Base-by-base conservation (phyloP, 2,888 invertebrate species). In the Graphium colonna region DNA sequence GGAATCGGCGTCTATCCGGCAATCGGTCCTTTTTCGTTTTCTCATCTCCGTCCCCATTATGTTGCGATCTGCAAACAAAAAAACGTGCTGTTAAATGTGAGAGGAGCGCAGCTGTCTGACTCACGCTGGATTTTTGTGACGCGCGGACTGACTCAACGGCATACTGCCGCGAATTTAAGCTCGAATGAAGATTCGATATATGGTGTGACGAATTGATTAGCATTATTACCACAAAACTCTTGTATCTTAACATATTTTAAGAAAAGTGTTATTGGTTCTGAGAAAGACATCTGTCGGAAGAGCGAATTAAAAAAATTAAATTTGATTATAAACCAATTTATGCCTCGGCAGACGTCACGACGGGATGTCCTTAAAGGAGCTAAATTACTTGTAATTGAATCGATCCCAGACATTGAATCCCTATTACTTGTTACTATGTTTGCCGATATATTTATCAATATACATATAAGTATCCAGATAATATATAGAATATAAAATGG, bases 61-160 rank as follows among this genome's bases (percentile, higher is more conserved):
- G 82, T 81, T 80, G 69, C 57, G 56, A 60, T 58, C 75, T 73
- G 77, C 74, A 73, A 71, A 67, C 75, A 84, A 67, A 68, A 79
- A 79, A 79, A 71, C 64, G 63, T 60, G 47, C 5, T 60, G 58
- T 53, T 65, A 60, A 69, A 68, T 67, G 66, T 65, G 67, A 75
- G 68, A 74, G 66, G 69, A 73, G 65, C 70, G 69, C 67, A 17
- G 38, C 48, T 47, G 47, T 41, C 70, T 67, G 63, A 62, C 57
- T 77, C 76, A 78, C 55, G 60, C 69, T 75, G 73, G 65, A 66
- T 69, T 71, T 71, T 70, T 66, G 71, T 79, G 77, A 77, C 75
- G 77, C 71, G 64, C 26, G 65, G 62, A 72, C 71, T 84, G 85
- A 85, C 67, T 88, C 85, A 86, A 77, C 67, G 62, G 58, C 57